phyloP scores from a whole-genome alignment of 2,888 invertebrate genomes.

The Prosopocoilus inquinatus region DNA sequence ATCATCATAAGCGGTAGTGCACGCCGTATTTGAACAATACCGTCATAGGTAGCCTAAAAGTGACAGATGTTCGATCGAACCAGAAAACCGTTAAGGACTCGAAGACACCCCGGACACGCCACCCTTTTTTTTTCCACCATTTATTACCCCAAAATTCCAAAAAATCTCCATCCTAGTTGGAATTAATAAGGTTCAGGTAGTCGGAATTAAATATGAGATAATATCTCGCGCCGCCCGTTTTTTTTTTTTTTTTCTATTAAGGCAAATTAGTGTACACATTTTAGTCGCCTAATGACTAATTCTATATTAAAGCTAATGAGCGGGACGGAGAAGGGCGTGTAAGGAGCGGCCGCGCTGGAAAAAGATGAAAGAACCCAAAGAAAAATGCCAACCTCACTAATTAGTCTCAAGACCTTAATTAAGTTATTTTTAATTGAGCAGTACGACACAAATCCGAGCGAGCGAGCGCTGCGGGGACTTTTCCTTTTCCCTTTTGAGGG shows the following conservation, averaged over 20 bases:
- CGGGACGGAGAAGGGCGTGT: constrained; percentile 43
- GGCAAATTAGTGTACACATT: constrained; percentile 30
- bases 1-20: background rate
- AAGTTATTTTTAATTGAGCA: constrained; percentile 66
- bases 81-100: constrained; percentile 15
- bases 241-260: constrained; percentile 21
- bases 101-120: constrained; percentile 1
- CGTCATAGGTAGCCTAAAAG: constrained; percentile 4
- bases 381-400: constrained; percentile 49
- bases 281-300: constrained; percentile 54
- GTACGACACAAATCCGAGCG: constrained; percentile 34
- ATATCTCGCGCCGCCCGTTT: background rate
- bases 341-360: constrained; percentile 42
- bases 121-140: background rate
- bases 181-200: background rate
- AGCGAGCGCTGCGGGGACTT: constrained; percentile 36
- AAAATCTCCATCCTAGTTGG: background rate
- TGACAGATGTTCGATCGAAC: constrained; percentile 11
- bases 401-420: constrained; percentile 67
- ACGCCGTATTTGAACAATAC: constrained; percentile 18
- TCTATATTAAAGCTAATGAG: constrained; percentile 49
- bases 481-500: constrained; percentile 30
- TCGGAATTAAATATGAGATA: background rate
- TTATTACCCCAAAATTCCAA: too few species aligned
- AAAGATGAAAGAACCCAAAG: constrained; percentile 34